phyloP scores from a whole-genome alignment of 1,140 invertebrate genomes.

The Planococcus citri region DNA sequence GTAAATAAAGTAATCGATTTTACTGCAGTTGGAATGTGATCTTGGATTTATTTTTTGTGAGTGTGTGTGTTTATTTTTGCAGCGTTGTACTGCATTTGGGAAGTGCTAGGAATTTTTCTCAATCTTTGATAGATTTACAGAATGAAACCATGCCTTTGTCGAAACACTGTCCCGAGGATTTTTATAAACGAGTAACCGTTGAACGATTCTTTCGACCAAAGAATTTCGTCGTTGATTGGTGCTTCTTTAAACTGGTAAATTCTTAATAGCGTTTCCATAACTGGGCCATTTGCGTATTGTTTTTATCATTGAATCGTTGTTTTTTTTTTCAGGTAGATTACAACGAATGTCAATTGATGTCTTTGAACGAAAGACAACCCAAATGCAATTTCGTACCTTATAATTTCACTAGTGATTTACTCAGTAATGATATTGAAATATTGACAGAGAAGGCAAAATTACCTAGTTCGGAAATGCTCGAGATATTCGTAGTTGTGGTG shows the following conservation, averaged over 20 bases:
- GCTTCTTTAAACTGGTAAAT: slow-evolving; percentile 34
- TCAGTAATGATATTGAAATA: not conserved
- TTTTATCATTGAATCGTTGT: too few relatives aligned
- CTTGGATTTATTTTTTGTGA: not conserved
- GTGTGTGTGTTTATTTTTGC: slow-evolving; percentile 30
- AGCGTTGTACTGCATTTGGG: slow-evolving; percentile 71
- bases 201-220: slow-evolving; percentile 68
- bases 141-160: slow-evolving; percentile 68
- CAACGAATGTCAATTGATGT: not conserved
- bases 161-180: slow-evolving; percentile 64
- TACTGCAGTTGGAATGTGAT: too few relatives aligned
- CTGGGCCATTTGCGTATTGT: too few relatives aligned
- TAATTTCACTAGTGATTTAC: not conserved
- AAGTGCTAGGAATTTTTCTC: slow-evolving; percentile 58
- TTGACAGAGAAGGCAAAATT: not conserved
- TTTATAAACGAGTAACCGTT: slow-evolving; percentile 63
- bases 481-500: not conserved
- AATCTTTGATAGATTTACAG: slow-evolving; percentile 56
- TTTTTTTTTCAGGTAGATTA: not conserved
- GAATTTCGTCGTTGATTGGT: slow-evolving; percentile 75
- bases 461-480: not conserved
- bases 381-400: not conserved
- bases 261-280: too few relatives aligned
- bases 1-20: slow-evolving; percentile 36
- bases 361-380: not conserved